Base-by-base conservation (phyloP, 2,113 vertebrate species). In the Neolamprologus hecqui region DNA sequence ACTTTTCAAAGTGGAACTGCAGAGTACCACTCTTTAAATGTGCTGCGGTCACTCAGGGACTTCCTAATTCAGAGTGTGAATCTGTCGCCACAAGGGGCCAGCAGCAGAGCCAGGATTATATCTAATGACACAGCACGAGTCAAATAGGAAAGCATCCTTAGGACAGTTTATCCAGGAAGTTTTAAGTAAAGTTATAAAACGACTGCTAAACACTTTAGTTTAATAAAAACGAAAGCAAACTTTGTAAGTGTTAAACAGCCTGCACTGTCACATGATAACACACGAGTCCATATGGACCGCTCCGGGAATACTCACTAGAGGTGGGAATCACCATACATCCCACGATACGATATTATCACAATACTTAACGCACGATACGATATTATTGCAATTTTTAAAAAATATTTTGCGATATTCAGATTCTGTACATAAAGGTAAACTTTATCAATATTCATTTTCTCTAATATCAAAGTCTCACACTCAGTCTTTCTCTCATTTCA, bases 261-360 rank as follows among this genome's bases (percentile, higher is more conserved):
- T 68, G 35, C 13, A 26, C 21, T 9, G 37, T 73, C 13, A 17
- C 21, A 45, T 45, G 11, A 40, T 40, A 73, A 60, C 57, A 60
- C 15, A 19, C 58, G 6, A 63, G 58, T 63, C 28, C 63, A 21
- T 68, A 21, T 65, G 31, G 4, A 33, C 58, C 1, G 58, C 58
- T 63, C 17, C 1, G 0, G 58, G 17, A 63, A 35, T 35, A 4
- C 31, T 63, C 58, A 63, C 9, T 47, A 45, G 42, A 45, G 42
- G 42, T 45, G 42, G 42, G 42, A 15, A 45, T 45, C 42, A 0
- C 42, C 42, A 45, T 45, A 45, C 42, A 45, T 14, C 42, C 42
- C 2, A 45, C 42, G 1, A 45, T 14, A 45, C 12, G 0, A 42
- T 42, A 42, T 42, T 42, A 42, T 42, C 0, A 0, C 40, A 42